Evolutionary conservation across 2,888 invertebrate genomes (phyloP), one percentile per base, ranked within the genome.

Genomic region (Athrips mouffetella): DNA sequence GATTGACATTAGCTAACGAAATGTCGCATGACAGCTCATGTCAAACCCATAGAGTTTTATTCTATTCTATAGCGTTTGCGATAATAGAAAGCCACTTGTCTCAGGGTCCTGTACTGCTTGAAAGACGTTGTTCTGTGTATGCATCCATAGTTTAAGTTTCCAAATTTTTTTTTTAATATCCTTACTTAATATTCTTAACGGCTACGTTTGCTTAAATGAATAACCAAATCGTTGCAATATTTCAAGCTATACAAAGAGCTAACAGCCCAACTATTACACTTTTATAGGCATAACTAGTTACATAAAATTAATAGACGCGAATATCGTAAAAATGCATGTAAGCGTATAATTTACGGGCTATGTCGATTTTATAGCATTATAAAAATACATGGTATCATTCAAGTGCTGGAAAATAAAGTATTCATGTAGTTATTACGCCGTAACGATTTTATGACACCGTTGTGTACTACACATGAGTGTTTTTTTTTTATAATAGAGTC

Each of bases 391-490:
- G 20, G 3, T 29, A 23, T 13, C 10, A 21, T 20, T 5, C 11
- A 21, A 21, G 39, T 47, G 30, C 39, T 47, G 47, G 21, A 30
- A 13, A 40, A 47, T 47, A 47, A 47, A 47, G 40, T 40, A 47
- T 40, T 47, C 47, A 47, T 47, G n/a, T 30, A 40, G 15, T n/a
- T 45, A n/a, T 45, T 23, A 45, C 13, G 15, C 30, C 11, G 21
- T 33, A 37, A 37, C 21, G 37, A 37, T 45, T 44, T 21, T 33
- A 45, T 31, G 45, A 8, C 33, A 15, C 10, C 18, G 8, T 4
- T 13, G 21, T 45, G 31, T 33, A 8, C 8, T 21, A 31, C 21
- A 20, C 11, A 18, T 37, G 20, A 37, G 21, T 18, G 37, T 37
- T 20, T 37, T 21, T 21, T 37, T 37, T 37, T 37, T 18, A 18